Percentiles rank a stretch among this genome's conserved stretches.
Evolutionary conservation across 2,797 vertebrate genomes (phyloP).

Genomic region (Rhinophrynus dorsalis): DNA sequence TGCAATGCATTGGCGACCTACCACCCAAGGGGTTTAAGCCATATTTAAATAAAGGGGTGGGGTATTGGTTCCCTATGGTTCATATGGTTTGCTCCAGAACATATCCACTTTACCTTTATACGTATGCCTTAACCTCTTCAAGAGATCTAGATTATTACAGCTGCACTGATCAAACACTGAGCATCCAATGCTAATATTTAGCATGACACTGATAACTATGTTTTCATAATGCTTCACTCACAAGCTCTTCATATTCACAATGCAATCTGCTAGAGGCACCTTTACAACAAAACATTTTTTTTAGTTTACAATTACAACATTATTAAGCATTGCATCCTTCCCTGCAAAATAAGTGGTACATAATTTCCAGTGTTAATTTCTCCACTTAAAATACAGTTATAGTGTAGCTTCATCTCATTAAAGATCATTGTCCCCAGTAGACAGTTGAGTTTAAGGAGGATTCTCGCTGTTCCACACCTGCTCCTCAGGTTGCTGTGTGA

Average conservation of each 20-base stretch:
- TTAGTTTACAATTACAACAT: slow-evolving; percentile 37
- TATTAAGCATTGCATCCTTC: slow-evolving; percentile 34
- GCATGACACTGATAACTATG: not conserved
- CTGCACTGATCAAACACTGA: too few relatives aligned
- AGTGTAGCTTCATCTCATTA: slow-evolving; percentile 82
- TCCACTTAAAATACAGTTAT: slow-evolving; percentile 80
- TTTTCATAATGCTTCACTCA: slow-evolving; percentile 13
- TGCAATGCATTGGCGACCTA: too few relatives aligned
- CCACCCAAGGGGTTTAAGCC: too few relatives aligned
- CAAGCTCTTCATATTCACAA: not conserved
- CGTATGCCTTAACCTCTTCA: too few relatives aligned
- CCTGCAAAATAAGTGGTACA: slow-evolving; percentile 58
- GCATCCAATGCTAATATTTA: not conserved
- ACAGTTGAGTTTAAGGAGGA: slow-evolving; percentile 81
- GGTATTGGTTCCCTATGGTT: too few relatives aligned
- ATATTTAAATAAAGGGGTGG: too few relatives aligned
- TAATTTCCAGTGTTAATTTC: slow-evolving; percentile 75
- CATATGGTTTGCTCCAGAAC: too few relatives aligned
- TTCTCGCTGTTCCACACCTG: slow-evolving; percentile 84
- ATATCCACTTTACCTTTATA: too few relatives aligned
- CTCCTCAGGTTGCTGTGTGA: slow-evolving; percentile 83
- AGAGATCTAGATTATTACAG: too few relatives aligned
- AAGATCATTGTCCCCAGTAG: slow-evolving; percentile 83
- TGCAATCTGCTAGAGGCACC: not conserved
- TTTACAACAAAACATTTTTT: slow-evolving; percentile 6